These are phyloP conservation scores for Emydocephalus ijimae DNA, from an alignment of 2,113 vertebrate genomes.

Conservation along the genomic window DNA sequence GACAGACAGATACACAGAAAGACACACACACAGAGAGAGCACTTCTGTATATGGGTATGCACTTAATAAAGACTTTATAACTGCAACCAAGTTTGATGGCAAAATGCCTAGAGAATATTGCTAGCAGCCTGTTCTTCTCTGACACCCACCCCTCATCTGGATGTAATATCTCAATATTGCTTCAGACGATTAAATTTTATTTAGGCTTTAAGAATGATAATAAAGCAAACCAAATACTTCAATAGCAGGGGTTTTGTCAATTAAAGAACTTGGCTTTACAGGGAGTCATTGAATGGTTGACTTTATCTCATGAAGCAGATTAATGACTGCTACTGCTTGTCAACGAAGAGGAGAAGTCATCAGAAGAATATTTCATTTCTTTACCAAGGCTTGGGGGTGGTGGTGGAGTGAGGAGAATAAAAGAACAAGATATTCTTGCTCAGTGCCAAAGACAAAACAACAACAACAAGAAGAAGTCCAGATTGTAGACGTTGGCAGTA, in stretches of 20 bases:
- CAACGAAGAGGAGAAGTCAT: conserved; percentile 58
- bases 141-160: conserved; percentile 69
- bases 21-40: conserved; percentile 22
- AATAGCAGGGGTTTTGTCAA: conserved; percentile 57
- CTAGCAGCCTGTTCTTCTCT: conserved; percentile 61
- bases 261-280: conserved; percentile 52
- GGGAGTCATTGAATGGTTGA: conserved; percentile 50
- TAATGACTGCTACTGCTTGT: conserved; percentile 63
- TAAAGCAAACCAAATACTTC: conserved; percentile 59
- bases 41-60: neutral
- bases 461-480: neutral
- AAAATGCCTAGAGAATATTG: conserved; percentile 69
- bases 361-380: conserved; percentile 58
- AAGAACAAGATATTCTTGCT: neutral
- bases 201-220: conserved; percentile 66
- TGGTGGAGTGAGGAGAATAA: no score
- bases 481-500: neutral
- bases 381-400: conserved; percentile 12
- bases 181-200: conserved; percentile 68
- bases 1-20: conserved; percentile 26
- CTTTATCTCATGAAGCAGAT: conserved; percentile 57
- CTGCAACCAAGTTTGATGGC: conserved; percentile 63
- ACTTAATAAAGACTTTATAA: conserved; percentile 29
- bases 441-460: conserved; percentile 1
- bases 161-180: conserved; percentile 72